Base-by-base conservation (phyloP, 2,113 vertebrate species). In the Cyanistes caeruleus region DNA sequence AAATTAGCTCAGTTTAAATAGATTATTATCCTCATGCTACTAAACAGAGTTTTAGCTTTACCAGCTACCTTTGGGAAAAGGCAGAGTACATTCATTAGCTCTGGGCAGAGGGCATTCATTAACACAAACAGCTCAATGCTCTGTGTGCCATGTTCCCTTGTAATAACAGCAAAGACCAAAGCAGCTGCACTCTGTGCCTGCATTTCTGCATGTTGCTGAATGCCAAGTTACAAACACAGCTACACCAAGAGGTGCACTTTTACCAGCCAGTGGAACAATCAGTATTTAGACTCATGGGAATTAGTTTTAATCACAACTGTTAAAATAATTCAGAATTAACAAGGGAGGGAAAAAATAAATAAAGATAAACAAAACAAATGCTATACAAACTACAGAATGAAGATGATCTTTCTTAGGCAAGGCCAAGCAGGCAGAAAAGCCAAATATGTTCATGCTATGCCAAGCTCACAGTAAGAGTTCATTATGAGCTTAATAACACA, bases 151-250 rank as follows among this genome's bases (percentile, higher is more conserved):
- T 1, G 2, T 37, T 85, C 35, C 24, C 43, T 33, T 33, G 13
- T 11, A 58, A 24, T 24, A 58, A 41, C 73, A 60, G 5, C 20
- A 49, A 60, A 48, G n/a, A 44, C n/a, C 48, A 80, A 33, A 72
- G 56, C 16, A 31, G 56, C 56, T 67, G 23, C 31, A 9, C 5
- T 62, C 39, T 17, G 5, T 28, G 18, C 18, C 48, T 49, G 18
- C n/a, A 3, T 35, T 44, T 31, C 44, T 68, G 53, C 25, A 12
- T 39, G 41, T 53, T 30, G 16, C 17, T 17, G 5, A 44, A 27
- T 1, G 2, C 35, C 0, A 0, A 25, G 9, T 79, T 58, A 44
- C 35, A 76, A 59, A 58, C 13, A 43, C 11, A 39, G 48, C 56
- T 53, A 30, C 27, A 17, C 10, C 24, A 33, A 24, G 44, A n/a